phyloP scores from a whole-genome alignment of 2,888 invertebrate genomes.

The Callyntrura guangdongensis region DNA sequence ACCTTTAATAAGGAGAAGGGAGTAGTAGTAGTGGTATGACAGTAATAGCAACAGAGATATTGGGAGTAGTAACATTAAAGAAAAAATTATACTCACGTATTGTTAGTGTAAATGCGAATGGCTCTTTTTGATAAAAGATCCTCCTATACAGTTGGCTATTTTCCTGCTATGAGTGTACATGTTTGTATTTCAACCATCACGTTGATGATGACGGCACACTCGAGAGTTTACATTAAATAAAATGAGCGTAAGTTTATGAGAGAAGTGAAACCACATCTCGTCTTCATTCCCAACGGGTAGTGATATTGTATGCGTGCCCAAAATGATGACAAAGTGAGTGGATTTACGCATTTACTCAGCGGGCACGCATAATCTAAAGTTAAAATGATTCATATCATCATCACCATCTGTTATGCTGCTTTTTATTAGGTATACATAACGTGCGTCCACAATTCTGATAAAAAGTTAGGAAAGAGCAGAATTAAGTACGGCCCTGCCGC shows the following conservation, averaged over 20 bases:
- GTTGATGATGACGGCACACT: neutral
- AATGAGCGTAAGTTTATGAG: slow-evolving; percentile 8
- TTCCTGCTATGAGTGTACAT: neutral
- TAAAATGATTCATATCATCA: slow-evolving; percentile 43
- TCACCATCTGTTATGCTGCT: slow-evolving; percentile 25
- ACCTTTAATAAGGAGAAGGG: slow-evolving; percentile 31
- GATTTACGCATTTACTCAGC: slow-evolving; percentile 19
- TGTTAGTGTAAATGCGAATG: slow-evolving; percentile 24
- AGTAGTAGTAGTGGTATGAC: no score
- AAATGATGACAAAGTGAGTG: slow-evolving; percentile 48
- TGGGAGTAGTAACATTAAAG: neutral
- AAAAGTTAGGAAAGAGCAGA: slow-evolving; percentile 1
- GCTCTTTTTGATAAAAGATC: slow-evolving; percentile 65
- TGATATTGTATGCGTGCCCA: slow-evolving; percentile 27
- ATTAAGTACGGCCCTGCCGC: slow-evolving; percentile 1
- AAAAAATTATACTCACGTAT: neutral
- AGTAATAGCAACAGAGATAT: no score
- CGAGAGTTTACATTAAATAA: slow-evolving; percentile 31
- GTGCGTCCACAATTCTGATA: neutral
- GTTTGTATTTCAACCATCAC: neutral
- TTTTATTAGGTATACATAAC: neutral
- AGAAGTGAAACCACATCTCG: neutral
- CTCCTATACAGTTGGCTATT: slow-evolving; percentile 1
- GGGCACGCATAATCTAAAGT: neutral
- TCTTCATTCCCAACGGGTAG: neutral